Conservation (phyloP, 2,888 invertebrate genomes). For the Mylabris sibirica region DNA sequence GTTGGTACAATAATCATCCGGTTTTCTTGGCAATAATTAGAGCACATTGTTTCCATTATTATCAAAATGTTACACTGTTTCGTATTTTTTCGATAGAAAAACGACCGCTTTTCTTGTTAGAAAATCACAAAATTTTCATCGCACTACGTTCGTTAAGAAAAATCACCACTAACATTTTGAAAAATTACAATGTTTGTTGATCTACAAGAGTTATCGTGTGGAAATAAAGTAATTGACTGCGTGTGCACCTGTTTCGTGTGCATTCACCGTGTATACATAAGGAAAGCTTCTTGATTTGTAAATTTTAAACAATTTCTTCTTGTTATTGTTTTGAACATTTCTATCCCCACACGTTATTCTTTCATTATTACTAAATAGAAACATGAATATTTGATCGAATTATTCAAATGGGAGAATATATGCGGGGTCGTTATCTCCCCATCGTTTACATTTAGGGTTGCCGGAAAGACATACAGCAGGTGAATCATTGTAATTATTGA, state of each 20-base stretch:
- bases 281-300: constrained; percentile 42
- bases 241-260: constrained; percentile 55
- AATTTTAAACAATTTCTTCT: not conserved
- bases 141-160: not conserved
- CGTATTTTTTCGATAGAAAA: not conserved
- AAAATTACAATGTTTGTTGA: constrained; percentile 29
- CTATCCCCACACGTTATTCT: not conserved
- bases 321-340: not conserved
- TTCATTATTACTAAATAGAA: too few relatives aligned
- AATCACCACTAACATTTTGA: too few relatives aligned
- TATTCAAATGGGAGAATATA: not conserved
- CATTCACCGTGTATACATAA: constrained; percentile 49
- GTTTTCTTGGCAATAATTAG: constrained; percentile 54
- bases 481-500: not conserved
- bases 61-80: constrained; percentile 24
- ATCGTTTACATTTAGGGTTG: not conserved
- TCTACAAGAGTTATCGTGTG: constrained; percentile 47
- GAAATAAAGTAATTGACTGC: constrained; percentile 52
- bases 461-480: not conserved
- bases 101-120: not conserved
- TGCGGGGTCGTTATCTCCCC: not conserved
- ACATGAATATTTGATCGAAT: not conserved
- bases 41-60: constrained; percentile 52
- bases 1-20: constrained; percentile 44
- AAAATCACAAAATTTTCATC: not conserved